Conservation (phyloP, 2,113 vertebrate species). For the Phalacrocorax aristotelis region DNA sequence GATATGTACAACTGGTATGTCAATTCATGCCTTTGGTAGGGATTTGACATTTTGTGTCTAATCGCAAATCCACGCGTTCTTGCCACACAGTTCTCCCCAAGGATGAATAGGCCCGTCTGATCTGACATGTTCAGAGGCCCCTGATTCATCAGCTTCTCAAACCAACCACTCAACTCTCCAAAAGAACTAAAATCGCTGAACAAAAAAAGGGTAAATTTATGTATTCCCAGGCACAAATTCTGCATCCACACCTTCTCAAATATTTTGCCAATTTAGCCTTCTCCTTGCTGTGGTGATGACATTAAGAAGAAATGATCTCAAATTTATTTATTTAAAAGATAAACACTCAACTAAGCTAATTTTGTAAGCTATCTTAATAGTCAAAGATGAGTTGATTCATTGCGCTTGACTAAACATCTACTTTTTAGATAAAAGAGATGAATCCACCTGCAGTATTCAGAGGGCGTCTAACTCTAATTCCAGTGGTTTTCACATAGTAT, state of each 20-base stretch:
- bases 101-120: background rate
- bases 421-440: background rate
- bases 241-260: background rate
- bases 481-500: background rate
- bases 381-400: background rate
- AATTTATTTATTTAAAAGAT: background rate
- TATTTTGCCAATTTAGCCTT: background rate
- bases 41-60: background rate
- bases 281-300: background rate
- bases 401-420: background rate
- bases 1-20: background rate
- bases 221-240: background rate
- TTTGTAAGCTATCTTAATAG: background rate
- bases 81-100: background rate
- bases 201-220: background rate
- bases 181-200: background rate
- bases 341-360: background rate
- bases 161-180: background rate
- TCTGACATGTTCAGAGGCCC: background rate
- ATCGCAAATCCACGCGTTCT: background rate
- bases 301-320: background rate
- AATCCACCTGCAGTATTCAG: background rate
- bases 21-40: background rate
- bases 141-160: background rate
- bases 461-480: background rate